Base-by-base conservation (phyloP, 1,140 invertebrate genomes). In the Araneus ventricosus region DNA sequence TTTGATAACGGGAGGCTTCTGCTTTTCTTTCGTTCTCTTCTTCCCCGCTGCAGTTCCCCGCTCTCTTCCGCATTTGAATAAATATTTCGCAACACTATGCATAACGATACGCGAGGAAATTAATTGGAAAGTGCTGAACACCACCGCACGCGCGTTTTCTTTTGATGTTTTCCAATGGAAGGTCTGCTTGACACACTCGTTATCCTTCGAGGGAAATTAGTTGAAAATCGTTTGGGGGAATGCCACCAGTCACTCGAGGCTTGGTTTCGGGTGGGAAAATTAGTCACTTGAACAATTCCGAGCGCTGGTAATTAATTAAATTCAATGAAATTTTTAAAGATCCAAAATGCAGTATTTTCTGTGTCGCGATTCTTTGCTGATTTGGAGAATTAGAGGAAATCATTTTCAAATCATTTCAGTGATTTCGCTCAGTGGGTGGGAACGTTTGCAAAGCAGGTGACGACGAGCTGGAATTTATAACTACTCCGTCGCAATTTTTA, bases 21-120 rank as follows among this genome's bases (percentile, higher is more conserved):
- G 30, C 34, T 52, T 63, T 75, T 57, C 22, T 79, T 39, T 79
- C 39, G 52, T 30, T 89, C 88, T 75, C 88, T 90, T 84, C 52
- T 57, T 59, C 17, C 80, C 61, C 57, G 63, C 70, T 90, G 52
- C 61, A 22, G 85, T 37, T 59, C 70, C 70, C 39, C 57, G 59
- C 75, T 84, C 57, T 86, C 82, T 17, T 70, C 84, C 87, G 91
- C 91, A 93, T 93, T 93, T 93, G 91, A 93, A 93, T 93, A 88
- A 93, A 93, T 93, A 93, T 93, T 93, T 86, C 84, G 91, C 63
- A 85, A 85, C 90, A 92, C 90, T 84, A 63, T 86, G 82, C 82
- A 85, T 84, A 92, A 90, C 39, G 88, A 90, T 91, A 91, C 90
- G 90, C 59, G 61, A 59, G 59, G 85, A 85, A 93, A 93, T 86